A percentile compares a stretch with the other conserved stretches of the same genome.
Evolutionary conservation across 2,797 vertebrate genomes (phyloP).

Genomic region (Myotis daubentonii): DNA sequence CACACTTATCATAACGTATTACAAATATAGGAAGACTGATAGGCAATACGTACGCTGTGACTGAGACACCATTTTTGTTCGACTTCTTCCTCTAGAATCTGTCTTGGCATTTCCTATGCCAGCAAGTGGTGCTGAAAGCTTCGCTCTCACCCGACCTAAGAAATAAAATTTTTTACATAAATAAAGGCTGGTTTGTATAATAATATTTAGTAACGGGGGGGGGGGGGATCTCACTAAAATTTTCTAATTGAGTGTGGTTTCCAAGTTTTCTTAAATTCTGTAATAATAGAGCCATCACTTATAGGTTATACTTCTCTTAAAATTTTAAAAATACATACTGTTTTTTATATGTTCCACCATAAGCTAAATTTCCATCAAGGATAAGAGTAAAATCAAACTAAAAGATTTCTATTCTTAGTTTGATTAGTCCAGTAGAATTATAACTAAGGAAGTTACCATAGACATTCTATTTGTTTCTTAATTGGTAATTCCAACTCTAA

Average conservation of each 20-base stretch:
- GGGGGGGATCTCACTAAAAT: not conserved
- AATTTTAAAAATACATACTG: not conserved
- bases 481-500: slow-evolving; percentile 2
- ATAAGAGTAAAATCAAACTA: slow-evolving; percentile 31
- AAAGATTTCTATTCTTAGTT: slow-evolving; percentile 28
- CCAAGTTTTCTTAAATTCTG: slow-evolving; percentile 12
- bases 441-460: not conserved
- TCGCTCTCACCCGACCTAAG: slow-evolving; percentile 93
- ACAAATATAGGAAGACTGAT: slow-evolving; percentile 1
- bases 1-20: slow-evolving; percentile 62
- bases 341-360: not conserved
- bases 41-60: slow-evolving; percentile 94
- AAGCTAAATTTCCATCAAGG: slow-evolving; percentile 31
- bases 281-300: slow-evolving; percentile 12
- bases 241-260: slow-evolving; percentile 35
- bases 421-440: not conserved
- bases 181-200: slow-evolving; percentile 54
- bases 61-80: slow-evolving; percentile 97
- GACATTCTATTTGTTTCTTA: slow-evolving; percentile 10
- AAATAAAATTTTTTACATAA: slow-evolving; percentile 65
- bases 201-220: not conserved
- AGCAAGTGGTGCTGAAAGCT: slow-evolving; percentile 89
- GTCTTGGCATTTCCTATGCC: slow-evolving; percentile 89
- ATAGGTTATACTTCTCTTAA: slow-evolving; percentile 33
- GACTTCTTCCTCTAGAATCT: slow-evolving; percentile 96